Conservation (phyloP, 2,888 invertebrate genomes). For the Drosophila yooni region DNA sequence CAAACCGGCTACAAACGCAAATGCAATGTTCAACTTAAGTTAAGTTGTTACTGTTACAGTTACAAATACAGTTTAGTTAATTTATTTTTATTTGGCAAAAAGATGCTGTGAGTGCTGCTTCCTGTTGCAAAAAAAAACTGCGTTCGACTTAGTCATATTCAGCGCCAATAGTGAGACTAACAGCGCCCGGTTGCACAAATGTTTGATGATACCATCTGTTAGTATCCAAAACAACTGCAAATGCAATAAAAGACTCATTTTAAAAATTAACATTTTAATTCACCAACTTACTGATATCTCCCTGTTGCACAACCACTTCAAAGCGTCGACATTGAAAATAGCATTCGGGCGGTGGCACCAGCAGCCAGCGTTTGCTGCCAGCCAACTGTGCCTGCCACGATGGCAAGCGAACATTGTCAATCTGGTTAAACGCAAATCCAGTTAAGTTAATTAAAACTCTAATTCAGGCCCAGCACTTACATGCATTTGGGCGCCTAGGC, state of each 20-base stretch:
- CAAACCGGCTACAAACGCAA: slow-evolving; percentile 58
- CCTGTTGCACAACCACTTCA: slow-evolving; percentile 90
- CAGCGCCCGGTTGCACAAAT: slow-evolving; percentile 92
- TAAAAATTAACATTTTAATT: not conserved
- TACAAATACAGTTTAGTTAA: slow-evolving; percentile 37
- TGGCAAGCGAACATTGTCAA: slow-evolving; percentile 96
- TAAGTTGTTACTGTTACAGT: slow-evolving; percentile 61
- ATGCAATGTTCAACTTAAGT: slow-evolving; percentile 63
- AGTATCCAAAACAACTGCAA: slow-evolving; percentile 95
- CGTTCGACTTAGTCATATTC: slow-evolving; percentile 91
- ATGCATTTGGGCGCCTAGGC: slow-evolving; percentile 97
- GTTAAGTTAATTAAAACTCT: not conserved
- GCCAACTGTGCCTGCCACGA: slow-evolving; percentile 99
- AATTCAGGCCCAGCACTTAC: slow-evolving; percentile 85
- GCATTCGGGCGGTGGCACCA: slow-evolving; percentile 97
- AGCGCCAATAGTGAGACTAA: slow-evolving; percentile 98
- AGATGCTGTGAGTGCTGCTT: slow-evolving; percentile 38
- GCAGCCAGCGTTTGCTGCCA: slow-evolving; percentile 94
- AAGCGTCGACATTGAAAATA: slow-evolving; percentile 88
- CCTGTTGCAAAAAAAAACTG: slow-evolving; percentile 50
- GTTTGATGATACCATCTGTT: slow-evolving; percentile 99
- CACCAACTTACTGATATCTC: slow-evolving; percentile 92
- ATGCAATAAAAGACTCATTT: not conserved
- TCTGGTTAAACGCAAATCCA: slow-evolving; percentile 86
- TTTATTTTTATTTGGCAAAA: slow-evolving; percentile 16